Base-by-base conservation (phyloP, 2,113 vertebrate species). In the Oenanthe oenanthe region DNA sequence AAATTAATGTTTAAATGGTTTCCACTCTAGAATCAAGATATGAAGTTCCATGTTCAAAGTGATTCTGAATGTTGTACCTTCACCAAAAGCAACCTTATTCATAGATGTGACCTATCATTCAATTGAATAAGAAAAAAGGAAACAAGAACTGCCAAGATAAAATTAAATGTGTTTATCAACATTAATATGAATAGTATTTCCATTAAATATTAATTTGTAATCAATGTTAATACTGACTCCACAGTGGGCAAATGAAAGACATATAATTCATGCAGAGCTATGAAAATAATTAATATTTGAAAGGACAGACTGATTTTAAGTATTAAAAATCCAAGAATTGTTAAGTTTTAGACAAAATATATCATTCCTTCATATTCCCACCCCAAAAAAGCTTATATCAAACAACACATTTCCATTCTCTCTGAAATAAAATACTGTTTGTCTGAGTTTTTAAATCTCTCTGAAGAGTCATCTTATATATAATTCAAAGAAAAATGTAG, bases 331-430 rank as follows among this genome's bases (percentile, higher is more conserved):
- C 4, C 7, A 10, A 21, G 18, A 61, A 6, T 0, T 50, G 1
- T 22, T 47, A 62, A 32, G 4, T 65, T 83, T 76, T 45, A 40
- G 76, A 56, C 9, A 82, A 82, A 72, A 19, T 28, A 34, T 5
- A 4, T 51, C 10, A 38, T 31, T 58, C 18, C 5, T 60, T 6
- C 12, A 11, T 32, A 56, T 9, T 82, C 5, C 12, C 4, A 57
- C 13, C 26, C 9, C 6, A 31, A 43, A 10, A 12, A 66, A n/a
- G 9, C 15, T 61, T 84, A 7, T 50, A 34, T 22, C 0, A 0
- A 71, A 29, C 17, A 66, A 54, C 0, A 0, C 0, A 29, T 17
- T n/a, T 56, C 31, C 57, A 15, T 34, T 82, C 42, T 50, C n/a
- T 13, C 19, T 54, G 53, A 58, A 75, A 74, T 25, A 13, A 90